Percentiles rank a stretch among this genome's conserved stretches.
These are phyloP conservation scores for Galaxias olidus DNA, from an alignment of 2,797 vertebrate species.

Conservation along the genomic window DNA sequence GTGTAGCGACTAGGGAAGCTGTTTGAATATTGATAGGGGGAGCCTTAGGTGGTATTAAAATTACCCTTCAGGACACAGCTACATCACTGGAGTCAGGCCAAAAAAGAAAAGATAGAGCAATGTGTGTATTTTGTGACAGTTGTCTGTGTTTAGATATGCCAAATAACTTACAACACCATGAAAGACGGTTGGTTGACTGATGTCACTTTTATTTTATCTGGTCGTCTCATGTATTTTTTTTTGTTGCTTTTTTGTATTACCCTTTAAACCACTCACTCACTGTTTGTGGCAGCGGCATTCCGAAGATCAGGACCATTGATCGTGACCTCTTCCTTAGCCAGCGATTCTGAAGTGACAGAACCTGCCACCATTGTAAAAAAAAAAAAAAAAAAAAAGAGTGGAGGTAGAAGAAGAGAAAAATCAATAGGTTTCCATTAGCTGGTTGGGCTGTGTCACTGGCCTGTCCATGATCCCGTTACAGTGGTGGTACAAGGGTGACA, in stretches of 20 bases:
- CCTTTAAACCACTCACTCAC: conserved; percentile 17
- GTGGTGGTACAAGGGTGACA: conserved; percentile 71
- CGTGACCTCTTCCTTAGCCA: conserved; percentile 70
- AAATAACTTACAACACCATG: conserved; percentile 12
- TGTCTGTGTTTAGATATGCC: conserved; percentile 24
- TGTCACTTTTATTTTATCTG: conserved; percentile 40
- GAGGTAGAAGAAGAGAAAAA: conserved; percentile 72
- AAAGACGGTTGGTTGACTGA: conserved; percentile 28
- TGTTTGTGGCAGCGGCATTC: conserved; percentile 54
- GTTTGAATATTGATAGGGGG: conserved; percentile 35
- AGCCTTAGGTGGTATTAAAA: conserved; percentile 49
- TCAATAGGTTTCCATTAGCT: conserved; percentile 99
- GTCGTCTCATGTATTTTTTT: conserved; percentile 14
- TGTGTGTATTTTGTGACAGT: background rate
- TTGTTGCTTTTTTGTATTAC: no score
- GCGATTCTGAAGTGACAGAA: conserved; percentile 82
- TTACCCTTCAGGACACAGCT: conserved; percentile 22
- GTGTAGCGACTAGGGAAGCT: conserved; percentile 12
- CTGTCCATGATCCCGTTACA: conserved; percentile 98
- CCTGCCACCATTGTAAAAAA: conserved; percentile 54
- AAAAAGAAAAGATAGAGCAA: background rate
- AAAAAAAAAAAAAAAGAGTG: conserved; percentile 44
- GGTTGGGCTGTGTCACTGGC: conserved; percentile 93
- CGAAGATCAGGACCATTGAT: conserved; percentile 67
- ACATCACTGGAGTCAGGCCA: conserved; percentile 31